phyloP scores from a whole-genome alignment of 2,113 vertebrate species.

The Oxyruncus cristatus region DNA sequence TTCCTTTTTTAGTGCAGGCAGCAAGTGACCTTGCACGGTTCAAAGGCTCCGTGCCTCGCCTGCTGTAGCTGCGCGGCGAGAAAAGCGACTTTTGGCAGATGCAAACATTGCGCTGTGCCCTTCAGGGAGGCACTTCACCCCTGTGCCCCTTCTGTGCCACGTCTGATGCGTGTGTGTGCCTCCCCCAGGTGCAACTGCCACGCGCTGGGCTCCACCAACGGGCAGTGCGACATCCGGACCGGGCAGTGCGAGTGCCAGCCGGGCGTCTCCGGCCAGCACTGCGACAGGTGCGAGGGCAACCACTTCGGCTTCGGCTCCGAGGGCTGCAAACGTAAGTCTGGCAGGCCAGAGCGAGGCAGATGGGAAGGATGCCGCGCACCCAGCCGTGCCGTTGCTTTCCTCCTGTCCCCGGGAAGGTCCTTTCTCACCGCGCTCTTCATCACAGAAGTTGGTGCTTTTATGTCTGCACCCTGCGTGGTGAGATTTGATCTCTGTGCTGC shows the following conservation, averaged over 20 bases:
- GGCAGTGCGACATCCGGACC: slow-evolving; percentile 86
- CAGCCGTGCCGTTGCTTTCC: neutral
- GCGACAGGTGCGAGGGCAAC: slow-evolving; percentile 88
- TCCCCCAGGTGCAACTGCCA: slow-evolving; percentile 87
- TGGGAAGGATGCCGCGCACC: neutral
- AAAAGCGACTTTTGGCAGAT: neutral
- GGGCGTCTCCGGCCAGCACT: slow-evolving; percentile 83
- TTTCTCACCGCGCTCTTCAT: neutral
- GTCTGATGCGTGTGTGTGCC: neutral
- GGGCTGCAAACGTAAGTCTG: slow-evolving; percentile 94
- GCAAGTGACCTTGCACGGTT: neutral
- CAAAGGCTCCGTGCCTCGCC: neutral
- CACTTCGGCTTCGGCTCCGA: slow-evolving; percentile 92
- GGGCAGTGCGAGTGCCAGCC: slow-evolving; percentile 98
- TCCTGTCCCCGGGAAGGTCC: neutral
- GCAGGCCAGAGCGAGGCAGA: fast-evolving
- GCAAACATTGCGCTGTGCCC: neutral
- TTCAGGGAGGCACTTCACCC: neutral
- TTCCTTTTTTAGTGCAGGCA: slow-evolving; percentile 24
- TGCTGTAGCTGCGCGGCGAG: neutral
- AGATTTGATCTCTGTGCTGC: neutral
- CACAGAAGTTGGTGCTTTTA: neutral
- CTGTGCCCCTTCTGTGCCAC: neutral
- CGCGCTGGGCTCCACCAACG: slow-evolving; percentile 87
- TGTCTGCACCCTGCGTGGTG: neutral